Evolutionary conservation across 1,140 invertebrate species (phyloP).

Genomic region (Neotoxoptera formosana): DNA sequence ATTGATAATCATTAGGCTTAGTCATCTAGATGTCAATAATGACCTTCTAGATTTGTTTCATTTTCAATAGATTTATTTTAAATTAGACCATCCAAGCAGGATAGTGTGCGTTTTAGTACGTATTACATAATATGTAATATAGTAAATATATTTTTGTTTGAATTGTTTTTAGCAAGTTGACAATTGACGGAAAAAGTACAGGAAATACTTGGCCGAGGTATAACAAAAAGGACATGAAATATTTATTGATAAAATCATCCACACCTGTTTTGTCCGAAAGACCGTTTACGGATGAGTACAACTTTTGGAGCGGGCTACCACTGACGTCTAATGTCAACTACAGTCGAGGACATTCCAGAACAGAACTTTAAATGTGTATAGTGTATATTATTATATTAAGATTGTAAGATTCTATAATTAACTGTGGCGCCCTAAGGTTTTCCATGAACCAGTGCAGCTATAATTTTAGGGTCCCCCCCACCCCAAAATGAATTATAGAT

Average conservation of each 20-base stretch:
- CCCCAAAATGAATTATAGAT: too few relatives aligned
- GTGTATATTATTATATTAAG: not conserved
- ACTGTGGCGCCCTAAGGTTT: too few relatives aligned
- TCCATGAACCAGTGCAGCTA: too few relatives aligned
- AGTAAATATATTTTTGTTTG: not conserved
- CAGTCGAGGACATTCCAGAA: not conserved
- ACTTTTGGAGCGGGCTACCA: slow-evolving; percentile 21
- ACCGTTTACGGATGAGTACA: not conserved
- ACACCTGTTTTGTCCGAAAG: not conserved
- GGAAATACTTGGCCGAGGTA: not conserved
- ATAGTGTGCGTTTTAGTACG: not conserved
- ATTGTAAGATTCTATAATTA: not conserved
- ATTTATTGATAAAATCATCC: slow-evolving; percentile 8
- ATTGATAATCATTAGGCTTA: not conserved
- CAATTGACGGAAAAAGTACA: not conserved
- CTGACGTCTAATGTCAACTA: not conserved
- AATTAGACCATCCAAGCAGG: not conserved
- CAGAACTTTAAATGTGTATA: not conserved
- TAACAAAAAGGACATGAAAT: not conserved
- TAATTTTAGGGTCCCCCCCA: too few relatives aligned
- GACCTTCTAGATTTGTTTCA: not conserved
- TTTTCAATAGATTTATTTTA: not conserved
- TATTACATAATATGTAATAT: not conserved
- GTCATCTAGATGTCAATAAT: not conserved
- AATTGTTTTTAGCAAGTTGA: slow-evolving; percentile 12